These are phyloP conservation scores for Cisticola juncidis DNA, from an alignment of 2,113 vertebrate species.

Conservation along the genomic window DNA sequence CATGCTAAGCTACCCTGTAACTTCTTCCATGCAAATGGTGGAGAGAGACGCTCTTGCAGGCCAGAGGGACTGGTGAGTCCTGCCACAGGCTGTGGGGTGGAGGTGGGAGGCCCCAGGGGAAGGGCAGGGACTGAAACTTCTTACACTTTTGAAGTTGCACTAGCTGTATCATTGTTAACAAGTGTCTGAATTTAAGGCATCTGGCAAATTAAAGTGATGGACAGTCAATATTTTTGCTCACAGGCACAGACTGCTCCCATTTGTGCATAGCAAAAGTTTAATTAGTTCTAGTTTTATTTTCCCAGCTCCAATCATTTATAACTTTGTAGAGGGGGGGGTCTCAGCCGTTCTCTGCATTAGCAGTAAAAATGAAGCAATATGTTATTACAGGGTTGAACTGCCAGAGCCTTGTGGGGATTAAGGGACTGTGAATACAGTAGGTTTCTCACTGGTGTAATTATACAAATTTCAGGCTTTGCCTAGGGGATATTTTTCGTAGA, in stretches of 20 bases:
- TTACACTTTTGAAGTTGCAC: neutral
- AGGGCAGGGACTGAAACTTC: constrained; percentile 20
- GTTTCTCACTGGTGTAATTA: constrained; percentile 14
- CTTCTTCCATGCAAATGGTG: constrained; percentile 25
- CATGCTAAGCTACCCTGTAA: neutral
- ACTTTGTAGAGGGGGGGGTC: neutral
- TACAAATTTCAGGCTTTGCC: constrained; percentile 7
- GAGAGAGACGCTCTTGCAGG: neutral
- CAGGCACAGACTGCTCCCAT: neutral
- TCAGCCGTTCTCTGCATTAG: neutral
- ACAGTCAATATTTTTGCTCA: neutral
- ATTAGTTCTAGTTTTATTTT: neutral
- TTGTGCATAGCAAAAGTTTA: neutral
- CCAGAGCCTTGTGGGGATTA: neutral
- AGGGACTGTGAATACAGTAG: neutral
- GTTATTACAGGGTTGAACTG: constrained; percentile 9
- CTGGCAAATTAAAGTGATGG: neutral
- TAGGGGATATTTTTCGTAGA: neutral
- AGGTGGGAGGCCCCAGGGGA: constrained; percentile 2
- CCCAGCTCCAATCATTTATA: neutral
- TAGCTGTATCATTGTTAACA: neutral
- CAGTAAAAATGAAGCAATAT: neutral
- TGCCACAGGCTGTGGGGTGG: constrained; percentile 13
- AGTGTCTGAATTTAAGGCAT: neutral
- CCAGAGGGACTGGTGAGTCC: neutral